A percentile compares a stretch with the other conserved stretches of the same genome.
Evolutionary conservation across 2,888 invertebrate species (phyloP).

Genomic region (Xestia sexstrigata): DNA sequence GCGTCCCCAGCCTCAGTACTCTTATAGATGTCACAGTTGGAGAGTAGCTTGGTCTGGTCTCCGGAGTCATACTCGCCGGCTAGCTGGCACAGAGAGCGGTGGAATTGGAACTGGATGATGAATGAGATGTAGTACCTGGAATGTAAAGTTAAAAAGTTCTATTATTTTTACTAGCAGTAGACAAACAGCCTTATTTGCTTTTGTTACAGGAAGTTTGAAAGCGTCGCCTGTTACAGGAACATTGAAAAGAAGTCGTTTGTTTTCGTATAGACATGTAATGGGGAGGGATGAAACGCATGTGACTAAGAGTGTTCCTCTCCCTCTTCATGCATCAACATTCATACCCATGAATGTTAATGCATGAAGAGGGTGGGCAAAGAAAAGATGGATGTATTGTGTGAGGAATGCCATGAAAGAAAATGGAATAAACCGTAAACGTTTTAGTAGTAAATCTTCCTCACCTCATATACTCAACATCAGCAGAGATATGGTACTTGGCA

Average conservation of each 20-base stretch:
- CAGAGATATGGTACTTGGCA: conserved; percentile 92
- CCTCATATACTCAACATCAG: conserved; percentile 93
- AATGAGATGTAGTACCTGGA: conserved; percentile 93
- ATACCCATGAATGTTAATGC: background rate
- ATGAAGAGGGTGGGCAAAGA: background rate
- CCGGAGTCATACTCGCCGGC: conserved; percentile 93
- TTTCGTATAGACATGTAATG: background rate
- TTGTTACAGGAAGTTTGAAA: background rate
- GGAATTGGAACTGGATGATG: conserved; percentile 96
- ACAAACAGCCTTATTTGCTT: background rate
- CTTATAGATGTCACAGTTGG: conserved; percentile 95
- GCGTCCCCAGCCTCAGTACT: conserved; percentile 93
- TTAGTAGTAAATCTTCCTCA: conserved; percentile 65
- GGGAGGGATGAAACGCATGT: no score
- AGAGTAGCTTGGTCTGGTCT: conserved; percentile 91
- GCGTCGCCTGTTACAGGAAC: background rate
- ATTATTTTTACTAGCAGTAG: background rate
- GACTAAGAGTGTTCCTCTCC: background rate
- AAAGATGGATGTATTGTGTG: background rate
- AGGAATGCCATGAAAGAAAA: background rate
- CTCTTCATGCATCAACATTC: no score
- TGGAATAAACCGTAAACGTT: background rate
- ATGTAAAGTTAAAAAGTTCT: background rate
- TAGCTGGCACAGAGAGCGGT: conserved; percentile 93
- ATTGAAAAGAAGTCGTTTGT: background rate